Evolutionary conservation across 1,140 invertebrate species (phyloP).

Genomic region (Anagrus nilaparvatae): DNA sequence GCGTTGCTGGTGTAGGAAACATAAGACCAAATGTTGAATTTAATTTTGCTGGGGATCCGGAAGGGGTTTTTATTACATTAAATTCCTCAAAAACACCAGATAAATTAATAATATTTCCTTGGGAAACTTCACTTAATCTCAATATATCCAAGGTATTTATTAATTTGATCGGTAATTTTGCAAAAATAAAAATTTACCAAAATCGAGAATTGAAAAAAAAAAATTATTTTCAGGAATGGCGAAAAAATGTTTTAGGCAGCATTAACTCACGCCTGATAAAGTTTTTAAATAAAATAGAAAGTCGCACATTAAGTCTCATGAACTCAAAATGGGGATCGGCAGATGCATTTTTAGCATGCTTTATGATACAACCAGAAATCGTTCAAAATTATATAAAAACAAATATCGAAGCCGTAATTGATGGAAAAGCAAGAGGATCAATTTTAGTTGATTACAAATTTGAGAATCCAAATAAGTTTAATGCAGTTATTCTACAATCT

Average conservation of each 20-base stretch:
- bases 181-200: no score
- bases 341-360: no score
- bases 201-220: not conserved
- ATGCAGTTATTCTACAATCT: no score
- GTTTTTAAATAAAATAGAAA: conserved; percentile 41
- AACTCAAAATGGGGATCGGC: conserved; percentile 20
- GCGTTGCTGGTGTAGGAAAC: conserved; percentile 44
- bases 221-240: conserved; percentile 32
- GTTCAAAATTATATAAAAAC: conserved; percentile 12
- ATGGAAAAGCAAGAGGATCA: conserved; percentile 20
- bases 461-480: no score
- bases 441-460: conserved; percentile 25
- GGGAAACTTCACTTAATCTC: conserved; percentile 33
- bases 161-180: no score
- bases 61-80: conserved; percentile 49
- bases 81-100: conserved; percentile 27
- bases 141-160: conserved; percentile 27
- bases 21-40: conserved; percentile 47
- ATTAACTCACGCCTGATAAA: conserved; percentile 26
- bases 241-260: conserved; percentile 29
- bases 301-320: no score
- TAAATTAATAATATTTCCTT: conserved; percentile 35
- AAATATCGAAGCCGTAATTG: conserved; percentile 19
- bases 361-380: conserved; percentile 28
- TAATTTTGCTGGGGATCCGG: conserved; percentile 56